A percentile compares a stretch with the other conserved stretches of the same genome.
phyloP scores from a whole-genome alignment of 1,140 invertebrate genomes.

The Drosophila funebris region DNA sequence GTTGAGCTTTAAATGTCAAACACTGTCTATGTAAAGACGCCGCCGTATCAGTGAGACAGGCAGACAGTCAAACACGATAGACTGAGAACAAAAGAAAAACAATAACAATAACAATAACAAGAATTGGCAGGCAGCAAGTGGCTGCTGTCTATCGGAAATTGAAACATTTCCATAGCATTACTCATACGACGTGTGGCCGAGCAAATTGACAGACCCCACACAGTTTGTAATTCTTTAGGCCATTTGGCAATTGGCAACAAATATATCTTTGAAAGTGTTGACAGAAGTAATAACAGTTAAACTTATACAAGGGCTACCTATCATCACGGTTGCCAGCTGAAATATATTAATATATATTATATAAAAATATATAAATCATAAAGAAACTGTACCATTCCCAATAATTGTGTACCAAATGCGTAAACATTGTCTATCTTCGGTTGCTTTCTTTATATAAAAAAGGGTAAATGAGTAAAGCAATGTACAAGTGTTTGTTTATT shows the following conservation, averaged over 20 bases:
- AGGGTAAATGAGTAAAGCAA: too few relatives aligned
- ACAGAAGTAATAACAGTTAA: neutral
- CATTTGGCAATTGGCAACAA: constrained; percentile 29
- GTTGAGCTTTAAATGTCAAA: constrained; percentile 29
- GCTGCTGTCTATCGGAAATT: neutral
- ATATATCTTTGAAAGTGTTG: neutral
- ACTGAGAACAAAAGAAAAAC: neutral
- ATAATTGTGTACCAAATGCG: too few relatives aligned
- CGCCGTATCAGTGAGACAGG: constrained; percentile 15
- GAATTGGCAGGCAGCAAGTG: neutral
- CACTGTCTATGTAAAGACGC: constrained; percentile 15
- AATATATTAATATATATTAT: too few relatives aligned
- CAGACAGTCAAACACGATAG: neutral
- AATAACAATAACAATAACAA: constrained; percentile 6
- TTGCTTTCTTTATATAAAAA: too few relatives aligned
- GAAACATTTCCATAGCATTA: constrained; percentile 28
- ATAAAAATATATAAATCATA: too few relatives aligned
- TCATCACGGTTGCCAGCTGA: too few relatives aligned
- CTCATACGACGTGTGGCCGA: constrained; percentile 33
- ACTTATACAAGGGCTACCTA: too few relatives aligned
- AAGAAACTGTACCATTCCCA: too few relatives aligned
- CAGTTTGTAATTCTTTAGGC: constrained; percentile 9
- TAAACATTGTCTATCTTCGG: too few relatives aligned
- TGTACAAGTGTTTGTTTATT: too few relatives aligned
- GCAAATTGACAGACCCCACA: constrained; percentile 19